Evolutionary conservation across 2,113 vertebrate genomes (phyloP), one percentile per base, ranked within the genome.

Genomic region (Daboia siamensis): DNA sequence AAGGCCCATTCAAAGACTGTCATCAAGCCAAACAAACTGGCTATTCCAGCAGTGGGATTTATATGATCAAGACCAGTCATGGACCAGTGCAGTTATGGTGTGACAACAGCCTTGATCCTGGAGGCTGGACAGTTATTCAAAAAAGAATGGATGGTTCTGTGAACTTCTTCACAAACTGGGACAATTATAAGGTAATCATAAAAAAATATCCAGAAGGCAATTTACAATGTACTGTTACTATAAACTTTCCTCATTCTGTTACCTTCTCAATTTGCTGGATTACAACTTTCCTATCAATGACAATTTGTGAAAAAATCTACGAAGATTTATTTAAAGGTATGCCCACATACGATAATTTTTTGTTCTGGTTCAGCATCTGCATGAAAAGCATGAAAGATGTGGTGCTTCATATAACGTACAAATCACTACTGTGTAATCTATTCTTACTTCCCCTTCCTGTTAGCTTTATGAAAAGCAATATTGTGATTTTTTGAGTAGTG

Each of bases 121-220:
- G 99, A 89, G 99, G 99, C 64, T 99, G 99, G 99, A 99, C 99
- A 0, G 99, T 99, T 29, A 98, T 99, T 96, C 99, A 99, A 96
- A 98, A 98, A 92, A 98, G 99, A 95, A 98, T 93, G 96, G 99
- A 99, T 15, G 99, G 99, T 93, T 98, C 99, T 5, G 98, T 99
- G 88, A 99, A 99, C 97, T 99, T 99, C 96, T 99, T 99, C 96
- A 98, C 99, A 90, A 99, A 99, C 55, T 99, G 99, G 99, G 99
- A 99, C 90, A 99, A 98, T 93, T 99, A 99, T 93, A 99, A 99
- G 98, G 99, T 98, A 98, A 92, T 13, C 8, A 17, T 33, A 48
- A 80, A 84, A 57, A 87, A 46, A 15, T 6, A 9, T n/a, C 26
- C 6, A 39, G 1, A 2, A 8, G n/a, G 29, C 17, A 48, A 80